These are phyloP conservation scores for Scelioninae gen. 1 DNA, from an alignment of 2,888 invertebrate genomes.

Conservation along the genomic window DNA sequence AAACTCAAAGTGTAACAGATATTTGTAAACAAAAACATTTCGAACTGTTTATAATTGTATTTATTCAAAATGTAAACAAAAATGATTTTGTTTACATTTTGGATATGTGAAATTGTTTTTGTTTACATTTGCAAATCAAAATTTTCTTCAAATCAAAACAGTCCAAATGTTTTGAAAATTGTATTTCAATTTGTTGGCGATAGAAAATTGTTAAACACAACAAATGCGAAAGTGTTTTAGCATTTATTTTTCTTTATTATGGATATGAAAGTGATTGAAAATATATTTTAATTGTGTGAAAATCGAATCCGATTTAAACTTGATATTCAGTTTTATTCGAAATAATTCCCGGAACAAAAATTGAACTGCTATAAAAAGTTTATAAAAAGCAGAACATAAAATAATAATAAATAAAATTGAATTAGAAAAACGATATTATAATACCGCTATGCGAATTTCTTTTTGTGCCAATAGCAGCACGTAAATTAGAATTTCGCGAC, in stretches of 20 bases:
- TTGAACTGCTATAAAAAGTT: not conserved
- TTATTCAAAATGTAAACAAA: too few species aligned
- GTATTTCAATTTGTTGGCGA: not conserved
- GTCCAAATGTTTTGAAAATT: too few species aligned
- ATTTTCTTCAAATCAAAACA: too few species aligned
- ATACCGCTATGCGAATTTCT: not conserved
- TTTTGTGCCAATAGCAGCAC: not conserved
- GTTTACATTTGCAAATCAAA: too few species aligned
- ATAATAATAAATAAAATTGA: not conserved
- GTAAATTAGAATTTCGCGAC: constrained; percentile 25
- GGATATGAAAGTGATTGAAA: constrained; percentile 48
- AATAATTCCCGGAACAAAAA: not conserved
- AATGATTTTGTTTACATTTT: too few species aligned
- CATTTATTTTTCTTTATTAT: constrained; percentile 4
- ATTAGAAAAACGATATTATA: not conserved
- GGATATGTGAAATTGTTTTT: not conserved
- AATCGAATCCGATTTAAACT: constrained; percentile 5
- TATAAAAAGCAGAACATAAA: not conserved
- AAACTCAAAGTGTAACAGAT: too few species aligned
- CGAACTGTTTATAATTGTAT: too few species aligned
- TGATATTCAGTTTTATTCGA: constrained; percentile 27
- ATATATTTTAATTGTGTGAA: constrained; percentile 35
- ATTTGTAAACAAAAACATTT: too few species aligned
- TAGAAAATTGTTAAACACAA: not conserved
- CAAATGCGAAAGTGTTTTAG: constrained; percentile 27